Evolutionary conservation across 1,140 invertebrate species (phyloP).

Genomic region (Neuroterus valhalla): DNA sequence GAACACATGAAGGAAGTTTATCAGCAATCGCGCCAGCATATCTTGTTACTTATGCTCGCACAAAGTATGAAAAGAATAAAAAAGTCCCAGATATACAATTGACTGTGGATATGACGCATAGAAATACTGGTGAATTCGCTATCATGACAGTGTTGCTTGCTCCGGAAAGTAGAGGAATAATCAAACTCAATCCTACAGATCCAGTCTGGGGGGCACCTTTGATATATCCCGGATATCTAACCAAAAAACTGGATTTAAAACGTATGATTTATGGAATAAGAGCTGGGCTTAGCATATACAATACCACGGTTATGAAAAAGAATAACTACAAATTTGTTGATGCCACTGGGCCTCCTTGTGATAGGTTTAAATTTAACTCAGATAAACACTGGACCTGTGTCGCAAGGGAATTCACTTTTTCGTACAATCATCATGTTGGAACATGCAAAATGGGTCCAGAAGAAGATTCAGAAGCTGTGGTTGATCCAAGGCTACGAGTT

Average conservation of each 20-base stretch:
- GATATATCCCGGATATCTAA: conserved; percentile 79
- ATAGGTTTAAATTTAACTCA: conserved; percentile 68
- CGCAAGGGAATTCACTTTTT: conserved; percentile 77
- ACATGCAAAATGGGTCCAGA: conserved; percentile 88
- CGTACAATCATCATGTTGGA: conserved; percentile 83
- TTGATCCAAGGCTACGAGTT: too few relatives aligned
- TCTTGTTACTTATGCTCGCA: conserved; percentile 63
- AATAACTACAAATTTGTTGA: conserved; percentile 52
- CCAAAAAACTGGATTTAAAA: conserved; percentile 67
- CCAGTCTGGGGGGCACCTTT: conserved; percentile 77
- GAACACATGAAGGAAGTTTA: conserved; percentile 62
- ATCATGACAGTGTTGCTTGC: conserved; percentile 71
- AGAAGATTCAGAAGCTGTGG: too few relatives aligned
- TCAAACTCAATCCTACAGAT: conserved; percentile 74
- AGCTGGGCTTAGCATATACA: conserved; percentile 51
- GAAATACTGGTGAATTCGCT: conserved; percentile 68
- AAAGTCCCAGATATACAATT: conserved; percentile 80
- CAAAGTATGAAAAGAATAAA: conserved; percentile 52
- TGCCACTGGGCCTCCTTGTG: conserved; percentile 59
- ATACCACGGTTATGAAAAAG: conserved; percentile 52
- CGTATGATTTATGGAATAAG: conserved; percentile 71
- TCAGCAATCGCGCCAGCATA: conserved; percentile 61
- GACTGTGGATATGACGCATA: conserved; percentile 76
- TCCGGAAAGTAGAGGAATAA: conserved; percentile 72
- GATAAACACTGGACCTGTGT: conserved; percentile 81